These are phyloP conservation scores for Porites cylindrica DNA, from an alignment of 92 coral and sea anemone species.

Conservation along the genomic window DNA sequence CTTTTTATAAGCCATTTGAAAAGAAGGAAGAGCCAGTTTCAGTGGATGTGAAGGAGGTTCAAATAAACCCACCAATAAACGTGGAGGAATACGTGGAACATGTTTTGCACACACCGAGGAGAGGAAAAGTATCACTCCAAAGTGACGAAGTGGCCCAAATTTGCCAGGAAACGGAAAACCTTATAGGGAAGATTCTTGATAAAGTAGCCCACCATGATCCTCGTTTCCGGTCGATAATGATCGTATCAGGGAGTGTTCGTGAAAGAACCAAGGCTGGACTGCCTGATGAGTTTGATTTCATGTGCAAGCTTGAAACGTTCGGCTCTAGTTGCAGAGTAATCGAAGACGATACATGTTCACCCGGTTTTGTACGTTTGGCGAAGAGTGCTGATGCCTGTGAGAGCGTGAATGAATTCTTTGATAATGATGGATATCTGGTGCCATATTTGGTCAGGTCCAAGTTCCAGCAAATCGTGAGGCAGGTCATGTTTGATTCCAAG, in stretches of 20 bases:
- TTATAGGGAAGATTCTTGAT: constrained; percentile 46
- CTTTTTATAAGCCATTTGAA: constrained; percentile 1
- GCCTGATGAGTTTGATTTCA: constrained; percentile 62
- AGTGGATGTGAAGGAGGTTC: constrained; percentile 27
- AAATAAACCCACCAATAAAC: constrained; percentile 30
- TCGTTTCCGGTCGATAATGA: constrained; percentile 53
- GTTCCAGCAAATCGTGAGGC: constrained; percentile 35
- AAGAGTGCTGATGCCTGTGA: neutral
- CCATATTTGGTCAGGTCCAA: constrained; percentile 47
- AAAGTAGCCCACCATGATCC: constrained; percentile 36
- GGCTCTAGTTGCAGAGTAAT: constrained; percentile 37
- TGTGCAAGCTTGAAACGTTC: constrained; percentile 55
- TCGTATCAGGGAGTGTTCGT: constrained; percentile 60
- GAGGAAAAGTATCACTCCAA: constrained; percentile 43
- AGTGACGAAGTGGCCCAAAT: constrained; percentile 53
- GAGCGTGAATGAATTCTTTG: constrained; percentile 41
- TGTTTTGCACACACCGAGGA: constrained; percentile 56
- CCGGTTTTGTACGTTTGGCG: constrained; percentile 57
- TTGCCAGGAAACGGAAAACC: constrained; percentile 48
- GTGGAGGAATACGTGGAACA: constrained; percentile 56
- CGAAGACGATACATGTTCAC: constrained; percentile 49
- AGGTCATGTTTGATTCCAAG: constrained; percentile 47
- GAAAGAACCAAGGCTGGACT: constrained; percentile 63
- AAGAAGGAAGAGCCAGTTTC: constrained; percentile 31
- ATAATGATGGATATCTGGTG: constrained; percentile 36